Conservation (phyloP, 2,888 invertebrate genomes). For the Drosophila pseudotakahashii region DNA sequence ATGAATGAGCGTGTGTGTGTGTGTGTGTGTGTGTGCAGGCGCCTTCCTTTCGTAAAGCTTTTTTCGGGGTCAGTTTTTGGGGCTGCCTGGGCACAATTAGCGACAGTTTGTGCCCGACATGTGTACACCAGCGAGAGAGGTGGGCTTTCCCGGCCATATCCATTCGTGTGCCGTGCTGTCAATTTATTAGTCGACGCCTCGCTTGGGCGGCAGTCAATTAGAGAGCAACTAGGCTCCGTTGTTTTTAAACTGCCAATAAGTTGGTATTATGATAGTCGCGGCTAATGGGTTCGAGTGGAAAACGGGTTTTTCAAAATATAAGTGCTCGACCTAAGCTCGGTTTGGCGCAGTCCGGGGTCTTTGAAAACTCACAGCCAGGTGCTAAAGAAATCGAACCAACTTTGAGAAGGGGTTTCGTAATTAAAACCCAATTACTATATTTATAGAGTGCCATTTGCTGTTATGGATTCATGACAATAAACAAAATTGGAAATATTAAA, state of each 20-base stretch:
- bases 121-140: conserved; percentile 53
- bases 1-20: too few relatives aligned
- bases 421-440: too few relatives aligned
- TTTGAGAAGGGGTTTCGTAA: background rate
- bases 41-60: conserved; percentile 22
- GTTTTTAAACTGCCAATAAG: conserved; percentile 27
- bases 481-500: too few relatives aligned
- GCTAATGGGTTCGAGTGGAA: conserved; percentile 21
- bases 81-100: conserved; percentile 70
- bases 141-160: conserved; percentile 47
- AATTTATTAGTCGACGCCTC: conserved; percentile 30
- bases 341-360: background rate
- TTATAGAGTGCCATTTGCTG: too few relatives aligned
- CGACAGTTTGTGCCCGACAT: conserved; percentile 60
- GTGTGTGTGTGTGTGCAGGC: conserved; percentile 16
- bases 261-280: conserved; percentile 22
- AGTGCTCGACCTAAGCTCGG: background rate
- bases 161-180: conserved; percentile 21
- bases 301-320: conserved; percentile 21
- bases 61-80: conserved; percentile 64
- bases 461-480: too few relatives aligned
- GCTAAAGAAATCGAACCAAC: background rate
- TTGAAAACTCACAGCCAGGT: background rate
- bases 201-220: conserved; percentile 48
- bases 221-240: conserved; percentile 37